phyloP scores from a whole-genome alignment of 37 sponge, comb jelly and placozoan genomes.

The Dysidea cf. avara region DNA sequence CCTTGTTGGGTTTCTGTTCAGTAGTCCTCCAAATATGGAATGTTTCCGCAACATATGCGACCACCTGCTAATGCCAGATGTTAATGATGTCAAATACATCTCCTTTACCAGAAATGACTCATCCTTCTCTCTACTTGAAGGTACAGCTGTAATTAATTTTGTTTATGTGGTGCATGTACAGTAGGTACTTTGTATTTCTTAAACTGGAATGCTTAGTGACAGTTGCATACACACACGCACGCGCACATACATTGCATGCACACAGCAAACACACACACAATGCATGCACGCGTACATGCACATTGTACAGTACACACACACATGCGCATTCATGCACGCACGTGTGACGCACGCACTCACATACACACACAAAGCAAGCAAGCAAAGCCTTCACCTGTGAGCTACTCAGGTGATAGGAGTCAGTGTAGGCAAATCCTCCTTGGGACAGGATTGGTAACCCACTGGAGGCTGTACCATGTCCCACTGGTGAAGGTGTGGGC shows the following conservation, averaged over 20 bases:
- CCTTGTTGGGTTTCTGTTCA: constrained; percentile 47
- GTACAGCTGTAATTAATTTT: background rate
- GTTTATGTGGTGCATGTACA: background rate
- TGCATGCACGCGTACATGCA: background rate
- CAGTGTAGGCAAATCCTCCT: too few relatives aligned
- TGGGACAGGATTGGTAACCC: background rate
- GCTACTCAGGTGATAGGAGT: too few relatives aligned
- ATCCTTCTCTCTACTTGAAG: constrained; percentile 40
- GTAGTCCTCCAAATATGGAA: constrained; percentile 45
- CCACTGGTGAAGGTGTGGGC: too few relatives aligned
- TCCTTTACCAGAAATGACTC: constrained; percentile 27
- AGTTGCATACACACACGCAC: too few relatives aligned
- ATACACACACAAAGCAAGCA: background rate
- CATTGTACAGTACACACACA: too few relatives aligned
- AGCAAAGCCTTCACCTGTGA: background rate
- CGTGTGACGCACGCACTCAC: too few relatives aligned
- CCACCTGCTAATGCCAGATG: constrained; percentile 66
- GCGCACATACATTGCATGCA: too few relatives aligned
- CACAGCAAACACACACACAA: background rate
- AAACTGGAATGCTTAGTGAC: too few relatives aligned
- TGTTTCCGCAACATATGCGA: constrained; percentile 57
- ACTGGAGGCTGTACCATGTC: too few relatives aligned
- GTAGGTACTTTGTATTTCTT: too few relatives aligned
- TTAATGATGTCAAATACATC: constrained; percentile 64
- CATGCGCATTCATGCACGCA: too few relatives aligned